Conservation (phyloP, 2,888 invertebrate species). For the Drosophila tanythrix region DNA sequence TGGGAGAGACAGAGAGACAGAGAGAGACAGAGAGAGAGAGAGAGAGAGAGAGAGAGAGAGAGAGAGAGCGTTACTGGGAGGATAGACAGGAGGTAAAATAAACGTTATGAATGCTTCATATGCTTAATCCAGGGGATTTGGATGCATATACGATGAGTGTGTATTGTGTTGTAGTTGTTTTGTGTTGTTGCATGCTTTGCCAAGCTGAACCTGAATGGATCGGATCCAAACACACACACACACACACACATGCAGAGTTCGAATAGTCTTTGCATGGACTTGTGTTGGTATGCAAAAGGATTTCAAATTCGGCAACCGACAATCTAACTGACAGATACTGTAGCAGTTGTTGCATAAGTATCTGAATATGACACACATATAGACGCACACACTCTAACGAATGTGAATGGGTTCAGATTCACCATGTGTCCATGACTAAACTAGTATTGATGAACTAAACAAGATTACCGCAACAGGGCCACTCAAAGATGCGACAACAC, state of each 20-base stretch:
- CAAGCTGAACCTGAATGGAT: conserved; percentile 37
- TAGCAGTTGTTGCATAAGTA: conserved; percentile 25
- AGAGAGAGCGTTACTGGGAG: not conserved
- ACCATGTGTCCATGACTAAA: conserved; percentile 73
- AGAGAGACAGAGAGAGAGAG: not conserved
- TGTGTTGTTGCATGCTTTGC: conserved; percentile 28
- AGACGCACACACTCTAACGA: conserved; percentile 1
- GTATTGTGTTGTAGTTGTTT: conserved; percentile 15
- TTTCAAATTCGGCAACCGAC: conserved; percentile 47
- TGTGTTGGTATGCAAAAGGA: conserved; percentile 40
- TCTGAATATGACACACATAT: conserved; percentile 32
- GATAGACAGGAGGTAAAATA: conserved; percentile 59
- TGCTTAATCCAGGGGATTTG: conserved; percentile 85
- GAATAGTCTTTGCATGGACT: conserved; percentile 4
- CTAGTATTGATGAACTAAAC: conserved; percentile 78
- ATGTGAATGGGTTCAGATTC: conserved; percentile 44
- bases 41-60: too few species aligned
- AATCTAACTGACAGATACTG: conserved; percentile 55
- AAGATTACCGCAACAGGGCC: conserved; percentile 61
- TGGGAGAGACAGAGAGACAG: not conserved
- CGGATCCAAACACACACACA: not conserved
- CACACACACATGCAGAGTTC: not conserved
- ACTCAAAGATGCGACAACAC: conserved; percentile 33
- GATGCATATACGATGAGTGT: conserved; percentile 80
- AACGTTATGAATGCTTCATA: conserved; percentile 84